These are phyloP conservation scores for Lepidiolamprologus cunningtoni DNA, from an alignment of 2,113 vertebrate genomes.

Conservation along the genomic window DNA sequence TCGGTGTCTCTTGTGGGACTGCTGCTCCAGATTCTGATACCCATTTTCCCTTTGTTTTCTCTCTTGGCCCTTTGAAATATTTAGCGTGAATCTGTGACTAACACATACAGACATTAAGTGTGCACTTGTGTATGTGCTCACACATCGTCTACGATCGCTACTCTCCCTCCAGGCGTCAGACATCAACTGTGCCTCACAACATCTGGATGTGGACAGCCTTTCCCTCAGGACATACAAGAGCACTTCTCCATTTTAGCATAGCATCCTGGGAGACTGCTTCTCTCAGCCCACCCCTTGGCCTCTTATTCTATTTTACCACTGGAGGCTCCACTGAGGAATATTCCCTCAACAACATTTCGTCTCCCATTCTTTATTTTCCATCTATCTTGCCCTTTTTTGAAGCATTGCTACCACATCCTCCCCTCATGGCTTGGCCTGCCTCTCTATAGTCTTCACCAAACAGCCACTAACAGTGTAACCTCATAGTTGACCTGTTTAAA, in stretches of 20 bases:
- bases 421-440: not conserved
- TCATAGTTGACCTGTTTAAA: not conserved
- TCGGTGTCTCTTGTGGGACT: slow-evolving; percentile 49
- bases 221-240: slow-evolving; percentile 22
- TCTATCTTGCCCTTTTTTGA: not conserved
- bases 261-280: not conserved
- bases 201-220: slow-evolving; percentile 46
- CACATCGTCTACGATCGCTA: not conserved
- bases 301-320: not conserved
- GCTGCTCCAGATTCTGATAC: slow-evolving; percentile 66
- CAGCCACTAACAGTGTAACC: not conserved
- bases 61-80: slow-evolving; percentile 65
- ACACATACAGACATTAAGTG: slow-evolving; percentile 6
- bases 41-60: slow-evolving; percentile 60
- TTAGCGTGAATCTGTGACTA: slow-evolving; percentile 47
- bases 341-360: not conserved
- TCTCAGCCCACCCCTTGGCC: not conserved
- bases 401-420: not conserved
- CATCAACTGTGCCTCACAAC: slow-evolving; percentile 15
- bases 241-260: slow-evolving; percentile 21
- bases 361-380: not conserved
- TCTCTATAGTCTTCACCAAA: not conserved
- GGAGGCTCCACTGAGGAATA: not conserved
- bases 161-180: slow-evolving; percentile 28
- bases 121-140: not conserved